These are phyloP conservation scores for Drosophila histrio DNA, from an alignment of 2,888 invertebrate species.

Conservation along the genomic window DNA sequence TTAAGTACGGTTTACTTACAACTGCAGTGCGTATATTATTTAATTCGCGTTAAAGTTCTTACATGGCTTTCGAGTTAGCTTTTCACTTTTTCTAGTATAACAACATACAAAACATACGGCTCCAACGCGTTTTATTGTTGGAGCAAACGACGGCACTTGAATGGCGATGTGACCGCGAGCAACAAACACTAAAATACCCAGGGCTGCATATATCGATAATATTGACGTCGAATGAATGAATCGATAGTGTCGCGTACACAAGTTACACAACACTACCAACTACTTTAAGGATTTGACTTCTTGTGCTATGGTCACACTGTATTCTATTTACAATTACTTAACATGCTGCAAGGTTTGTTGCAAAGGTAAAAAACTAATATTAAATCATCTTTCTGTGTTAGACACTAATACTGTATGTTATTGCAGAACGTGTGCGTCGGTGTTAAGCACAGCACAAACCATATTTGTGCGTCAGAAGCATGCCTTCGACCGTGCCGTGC, in stretches of 20 bases:
- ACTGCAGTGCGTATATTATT: slow-evolving; percentile 17
- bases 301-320: slow-evolving; percentile 12
- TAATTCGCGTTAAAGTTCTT: slow-evolving; percentile 28
- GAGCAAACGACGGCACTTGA: slow-evolving; percentile 66
- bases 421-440: slow-evolving; percentile 59
- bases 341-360: slow-evolving; percentile 70
- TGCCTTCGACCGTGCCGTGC: slow-evolving; percentile 75
- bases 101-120: slow-evolving; percentile 65
- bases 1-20: slow-evolving; percentile 11
- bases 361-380: slow-evolving; percentile 59
- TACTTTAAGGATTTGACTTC: background rate
- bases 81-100: slow-evolving; percentile 65
- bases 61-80: slow-evolving; percentile 50
- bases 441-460: slow-evolving; percentile 57
- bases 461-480: slow-evolving; percentile 76
- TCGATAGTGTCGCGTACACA: background rate
- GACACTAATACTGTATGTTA: background rate
- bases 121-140: slow-evolving; percentile 65
- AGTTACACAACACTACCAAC: slow-evolving; percentile 23
- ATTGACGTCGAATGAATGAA: too few species aligned
- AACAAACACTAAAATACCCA: slow-evolving; percentile 26
- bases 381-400: slow-evolving; percentile 9
- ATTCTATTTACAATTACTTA: slow-evolving; percentile 51
- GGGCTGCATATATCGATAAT: slow-evolving; percentile 4
- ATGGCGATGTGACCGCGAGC: slow-evolving; percentile 57